These are phyloP conservation scores for Trematomus loennbergii DNA, from an alignment of 2,113 vertebrate genomes.

Conservation along the genomic window DNA sequence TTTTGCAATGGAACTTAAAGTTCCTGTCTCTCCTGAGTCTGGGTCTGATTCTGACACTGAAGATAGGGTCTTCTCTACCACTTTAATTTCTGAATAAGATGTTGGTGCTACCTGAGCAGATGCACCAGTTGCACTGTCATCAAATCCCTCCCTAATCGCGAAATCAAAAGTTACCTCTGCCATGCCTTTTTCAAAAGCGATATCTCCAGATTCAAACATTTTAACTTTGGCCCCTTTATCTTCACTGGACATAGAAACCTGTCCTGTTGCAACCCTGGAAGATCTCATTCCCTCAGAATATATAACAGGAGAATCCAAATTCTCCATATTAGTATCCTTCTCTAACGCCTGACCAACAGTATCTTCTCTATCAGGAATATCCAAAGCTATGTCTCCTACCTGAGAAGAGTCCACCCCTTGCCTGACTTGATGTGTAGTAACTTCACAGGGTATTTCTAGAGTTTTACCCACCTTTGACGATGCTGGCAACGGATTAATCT, in stretches of 20 bases:
- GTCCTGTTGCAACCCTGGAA: conserved; percentile 16
- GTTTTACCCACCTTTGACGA: background rate
- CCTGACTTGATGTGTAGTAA: background rate
- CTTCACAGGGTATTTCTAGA: conserved; percentile 10
- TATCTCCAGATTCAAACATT: background rate
- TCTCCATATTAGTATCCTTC: background rate
- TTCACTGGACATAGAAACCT: background rate
- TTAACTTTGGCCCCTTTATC: background rate
- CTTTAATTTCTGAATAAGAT: background rate
- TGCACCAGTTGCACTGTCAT: background rate
- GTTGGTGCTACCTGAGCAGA: background rate
- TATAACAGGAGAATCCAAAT: background rate
- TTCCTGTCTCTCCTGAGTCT: background rate
- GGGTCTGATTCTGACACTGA: background rate
- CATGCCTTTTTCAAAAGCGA: background rate
- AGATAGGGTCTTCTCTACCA: background rate
- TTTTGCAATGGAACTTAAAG: background rate
- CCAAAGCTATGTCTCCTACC: background rate
- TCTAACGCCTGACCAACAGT: background rate
- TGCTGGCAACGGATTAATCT: background rate
- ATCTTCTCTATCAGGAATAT: background rate
- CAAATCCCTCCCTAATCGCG: background rate
- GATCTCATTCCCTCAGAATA: background rate
- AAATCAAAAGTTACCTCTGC: background rate
- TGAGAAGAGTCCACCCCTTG: background rate